Percentiles rank a stretch among this genome's conserved stretches.
Evolutionary conservation across 2,888 invertebrate genomes (phyloP).

Genomic region (Hirtodrosophila cameraria): DNA sequence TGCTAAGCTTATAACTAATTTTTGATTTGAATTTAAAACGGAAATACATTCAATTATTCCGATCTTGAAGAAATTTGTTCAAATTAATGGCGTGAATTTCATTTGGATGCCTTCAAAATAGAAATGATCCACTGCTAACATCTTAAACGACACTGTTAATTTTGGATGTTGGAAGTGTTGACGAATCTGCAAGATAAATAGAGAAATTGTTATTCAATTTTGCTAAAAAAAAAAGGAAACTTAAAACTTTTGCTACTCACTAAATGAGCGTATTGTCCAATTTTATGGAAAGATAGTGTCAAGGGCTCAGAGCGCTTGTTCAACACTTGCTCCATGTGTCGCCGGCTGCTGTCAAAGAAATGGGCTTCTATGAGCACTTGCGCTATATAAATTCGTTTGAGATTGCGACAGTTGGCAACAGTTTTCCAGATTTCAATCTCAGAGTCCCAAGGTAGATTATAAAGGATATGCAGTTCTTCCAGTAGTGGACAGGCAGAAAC

Average conservation of each 20-base stretch:
- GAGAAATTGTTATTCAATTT: too few relatives aligned
- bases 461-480: conserved; percentile 21
- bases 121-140: not conserved
- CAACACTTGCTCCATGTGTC: conserved; percentile 8
- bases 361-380: not conserved
- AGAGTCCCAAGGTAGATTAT: not conserved
- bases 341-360: conserved; percentile 11
- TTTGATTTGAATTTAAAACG: too few relatives aligned
- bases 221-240: too few relatives aligned
- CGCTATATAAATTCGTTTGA: conserved; percentile 20
- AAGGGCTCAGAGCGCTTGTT: conserved; percentile 4
- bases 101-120: not conserved
- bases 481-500: conserved; percentile 4
- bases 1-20: too few relatives aligned
- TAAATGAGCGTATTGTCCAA: not conserved
- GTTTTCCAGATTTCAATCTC: conserved; percentile 34
- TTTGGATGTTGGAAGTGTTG: conserved; percentile 13
- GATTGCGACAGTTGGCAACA: conserved; percentile 1
- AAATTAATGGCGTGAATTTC: not conserved
- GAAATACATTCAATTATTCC: too few relatives aligned
- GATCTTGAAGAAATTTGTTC: too few relatives aligned
- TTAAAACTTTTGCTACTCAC: conserved; percentile 4
- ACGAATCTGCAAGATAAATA: conserved; percentile 22
- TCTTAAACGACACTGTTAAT: conserved; percentile 11
- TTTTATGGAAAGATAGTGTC: conserved; percentile 10